A percentile compares a stretch with the other conserved stretches of the same genome.
Evolutionary conservation across 2,888 invertebrate species (phyloP).

Genomic region (Drosophila melanosoma): DNA sequence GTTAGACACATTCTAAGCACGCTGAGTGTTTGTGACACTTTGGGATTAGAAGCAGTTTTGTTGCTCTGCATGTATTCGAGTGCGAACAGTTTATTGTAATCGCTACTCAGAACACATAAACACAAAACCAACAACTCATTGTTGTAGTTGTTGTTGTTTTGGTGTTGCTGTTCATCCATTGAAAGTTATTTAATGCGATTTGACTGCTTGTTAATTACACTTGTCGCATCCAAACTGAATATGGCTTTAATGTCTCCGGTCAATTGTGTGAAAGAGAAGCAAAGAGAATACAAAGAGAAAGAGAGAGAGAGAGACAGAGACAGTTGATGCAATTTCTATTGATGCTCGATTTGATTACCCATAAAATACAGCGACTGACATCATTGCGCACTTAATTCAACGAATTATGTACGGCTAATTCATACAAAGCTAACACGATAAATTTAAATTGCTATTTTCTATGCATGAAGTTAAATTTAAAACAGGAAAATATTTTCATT

Average conservation of each 20-base stretch:
- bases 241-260: constrained; percentile 2
- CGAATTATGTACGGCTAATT: not conserved
- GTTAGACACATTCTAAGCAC: constrained; percentile 14
- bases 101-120: constrained; percentile 42
- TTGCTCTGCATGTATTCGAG: constrained; percentile 30
- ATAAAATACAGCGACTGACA: not conserved
- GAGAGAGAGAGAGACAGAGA: not conserved
- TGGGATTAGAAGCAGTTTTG: constrained; percentile 33
- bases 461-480: not conserved
- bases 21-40: constrained; percentile 38
- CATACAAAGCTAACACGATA: not conserved
- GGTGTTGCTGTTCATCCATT: constrained; percentile 7
- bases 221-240: constrained; percentile 15
- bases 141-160: constrained; percentile 11
- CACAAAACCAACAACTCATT: constrained; percentile 13
- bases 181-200: constrained; percentile 44
- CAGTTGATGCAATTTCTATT: not conserved
- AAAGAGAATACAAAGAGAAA: not conserved
- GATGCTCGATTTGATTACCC: not conserved
- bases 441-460: not conserved
- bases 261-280: not conserved
- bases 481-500: not conserved
- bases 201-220: constrained; percentile 43
- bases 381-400: not conserved
- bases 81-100: constrained; percentile 74